Percentiles rank a stretch among this genome's conserved stretches.
Conservation (phyloP, 2,113 vertebrate species). For the Hypocryptadius cinnamomeus region DNA sequence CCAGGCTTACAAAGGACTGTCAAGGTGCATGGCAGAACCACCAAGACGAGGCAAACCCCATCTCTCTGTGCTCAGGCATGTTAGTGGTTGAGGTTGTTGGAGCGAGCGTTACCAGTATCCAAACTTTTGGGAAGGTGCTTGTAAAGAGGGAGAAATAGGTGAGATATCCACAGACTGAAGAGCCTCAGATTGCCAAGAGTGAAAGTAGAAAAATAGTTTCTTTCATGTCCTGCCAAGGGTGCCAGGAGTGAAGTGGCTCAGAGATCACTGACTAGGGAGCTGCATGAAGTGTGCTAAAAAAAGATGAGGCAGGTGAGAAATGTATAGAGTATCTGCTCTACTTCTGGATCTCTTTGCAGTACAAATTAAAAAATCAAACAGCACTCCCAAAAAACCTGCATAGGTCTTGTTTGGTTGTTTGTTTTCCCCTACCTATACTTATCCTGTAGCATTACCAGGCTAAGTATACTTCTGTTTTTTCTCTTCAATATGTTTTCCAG, state of each 20-base stretch:
- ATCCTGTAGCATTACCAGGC: neutral
- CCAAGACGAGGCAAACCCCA: neutral
- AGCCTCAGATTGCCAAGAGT: neutral
- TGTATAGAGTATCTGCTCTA: neutral
- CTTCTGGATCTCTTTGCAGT: neutral
- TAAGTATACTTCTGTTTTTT: neutral
- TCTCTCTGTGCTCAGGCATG: neutral
- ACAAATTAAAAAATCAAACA: neutral
- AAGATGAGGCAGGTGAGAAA: neutral
- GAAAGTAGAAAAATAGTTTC: neutral
- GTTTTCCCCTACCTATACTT: neutral
- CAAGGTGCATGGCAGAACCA: neutral
- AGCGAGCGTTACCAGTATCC: no score
- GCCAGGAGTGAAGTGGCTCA: neutral
- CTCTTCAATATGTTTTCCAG: neutral
- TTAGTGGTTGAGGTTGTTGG: accelerated
- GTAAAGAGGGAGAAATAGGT: neutral
- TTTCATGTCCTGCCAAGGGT: neutral
- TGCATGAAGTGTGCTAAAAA: neutral
- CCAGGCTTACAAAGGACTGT: neutral
- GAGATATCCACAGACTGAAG: neutral
- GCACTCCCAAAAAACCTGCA: neutral
- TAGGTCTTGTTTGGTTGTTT: neutral
- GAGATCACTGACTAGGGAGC: neutral
- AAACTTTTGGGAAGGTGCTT: neutral